A percentile compares a stretch with the other conserved stretches of the same genome.
Conservation (phyloP, 1,140 invertebrate genomes). For the Drosophila mojavensis region DNA sequence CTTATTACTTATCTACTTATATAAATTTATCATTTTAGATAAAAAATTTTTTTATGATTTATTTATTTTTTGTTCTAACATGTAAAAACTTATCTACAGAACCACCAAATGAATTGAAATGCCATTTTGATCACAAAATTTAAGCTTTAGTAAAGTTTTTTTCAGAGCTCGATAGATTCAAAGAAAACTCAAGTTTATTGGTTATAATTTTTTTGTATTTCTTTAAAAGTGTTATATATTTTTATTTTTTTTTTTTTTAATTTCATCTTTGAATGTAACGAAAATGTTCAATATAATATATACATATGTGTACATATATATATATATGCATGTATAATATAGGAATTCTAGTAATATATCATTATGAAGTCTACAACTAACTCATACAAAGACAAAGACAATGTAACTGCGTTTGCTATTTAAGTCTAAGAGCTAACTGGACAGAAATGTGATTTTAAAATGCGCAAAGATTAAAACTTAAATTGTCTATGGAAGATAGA, state of each 20-base stretch:
- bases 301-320: not conserved
- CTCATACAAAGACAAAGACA: slow-evolving; percentile 11
- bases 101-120: no score
- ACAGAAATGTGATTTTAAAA: slow-evolving; percentile 28
- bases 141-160: no score
- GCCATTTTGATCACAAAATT: no score
- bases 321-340: not conserved
- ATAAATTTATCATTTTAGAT: no score
- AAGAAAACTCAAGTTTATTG: not conserved
- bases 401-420: not conserved
- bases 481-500: not conserved
- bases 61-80: no score
- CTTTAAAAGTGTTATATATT: no score
- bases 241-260: not conserved
- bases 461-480: slow-evolving; percentile 20
- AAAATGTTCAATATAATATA: slow-evolving; percentile 6
- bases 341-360: slow-evolving; percentile 5
- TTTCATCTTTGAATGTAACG: slow-evolving; percentile 3
- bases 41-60: no score
- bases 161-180: no score
- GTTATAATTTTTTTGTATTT: not conserved
- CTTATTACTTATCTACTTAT: no score
- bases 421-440: not conserved
- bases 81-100: no score
- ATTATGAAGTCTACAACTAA: slow-evolving; percentile 4